These are phyloP conservation scores for Parasteatoda lunata DNA, from an alignment of 2,888 invertebrate species.

Conservation along the genomic window DNA sequence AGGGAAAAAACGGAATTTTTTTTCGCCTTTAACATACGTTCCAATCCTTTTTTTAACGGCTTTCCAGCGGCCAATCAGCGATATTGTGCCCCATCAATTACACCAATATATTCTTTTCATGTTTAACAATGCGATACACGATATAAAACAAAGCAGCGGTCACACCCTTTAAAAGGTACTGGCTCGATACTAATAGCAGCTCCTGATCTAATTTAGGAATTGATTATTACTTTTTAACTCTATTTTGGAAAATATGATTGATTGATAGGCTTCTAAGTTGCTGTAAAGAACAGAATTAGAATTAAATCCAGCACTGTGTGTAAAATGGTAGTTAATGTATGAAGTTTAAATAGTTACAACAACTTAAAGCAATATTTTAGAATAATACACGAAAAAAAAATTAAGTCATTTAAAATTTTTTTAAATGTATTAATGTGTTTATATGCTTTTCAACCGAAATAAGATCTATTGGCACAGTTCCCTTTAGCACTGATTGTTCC, in stretches of 20 bases:
- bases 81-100: constrained; percentile 30
- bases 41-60: background rate
- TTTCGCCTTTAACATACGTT: constrained; percentile 2
- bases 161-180: constrained; percentile 24
- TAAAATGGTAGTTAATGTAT: no score
- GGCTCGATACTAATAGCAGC: background rate
- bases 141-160: background rate
- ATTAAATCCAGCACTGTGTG: no score
- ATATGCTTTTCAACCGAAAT: no score
- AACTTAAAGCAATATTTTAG: no score
- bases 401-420: no score
- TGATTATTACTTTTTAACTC: background rate
- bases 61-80: background rate
- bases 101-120: constrained; percentile 4
- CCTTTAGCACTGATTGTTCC: no score
- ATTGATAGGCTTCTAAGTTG: background rate
- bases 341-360: no score
- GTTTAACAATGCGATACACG: constrained; percentile 46
- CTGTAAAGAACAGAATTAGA: no score
- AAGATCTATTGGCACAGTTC: no score
- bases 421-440: no score
- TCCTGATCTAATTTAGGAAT: background rate
- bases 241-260: background rate
- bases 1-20: background rate
- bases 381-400: no score